Evolutionary conservation across 2,888 invertebrate species (phyloP), one percentile per base, ranked within the genome.

Genomic region (Endomychus coccineus): DNA sequence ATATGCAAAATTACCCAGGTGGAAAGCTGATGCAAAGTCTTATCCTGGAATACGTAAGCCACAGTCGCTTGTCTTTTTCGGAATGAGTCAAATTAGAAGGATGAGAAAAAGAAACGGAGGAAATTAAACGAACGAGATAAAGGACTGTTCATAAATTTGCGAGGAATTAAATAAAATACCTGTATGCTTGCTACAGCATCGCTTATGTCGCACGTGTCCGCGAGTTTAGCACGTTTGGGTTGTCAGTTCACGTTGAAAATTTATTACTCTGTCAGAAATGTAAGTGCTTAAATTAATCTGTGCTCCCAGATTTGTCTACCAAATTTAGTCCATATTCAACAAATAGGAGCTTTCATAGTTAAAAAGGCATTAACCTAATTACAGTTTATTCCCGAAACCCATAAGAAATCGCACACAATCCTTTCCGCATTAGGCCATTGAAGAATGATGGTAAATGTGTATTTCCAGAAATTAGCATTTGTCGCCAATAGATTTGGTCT

Each of bases 1-100:
- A 19, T 19, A 19, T 19, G 21, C n/a, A 19, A 19, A 19, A 19
- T 19, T 19, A 7, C n/a, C 21, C 21, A 19, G 21, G 21, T 19
- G 21, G 6, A 19, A 19, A n/a, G 21, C 6, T 7, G 21, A 19
- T 19, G 21, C 6, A 19, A 19, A 19, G n/a, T 19, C 21, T 19
- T 19, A 19, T 19, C 21, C 21, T 6, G n/a, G 21, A 19, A 19
- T n/a, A n/a, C 6, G 6, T 19, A 7, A 7, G 21, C 6, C 21
- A 19, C 6, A 7, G 21, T 6, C 21, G n/a, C n/a, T 19, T 19
- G 21, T 19, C 21, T 6, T n/a, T 6, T 19, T 6, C 6, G 21
- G 21, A n/a, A 19, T 6, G n/a, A 19, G n/a, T 19, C 6, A n/a
- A 19, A 19, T 19, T 19, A 19, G n/a, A 19, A 19, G 6, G 21